Conservation (phyloP, 2,113 vertebrate species). For the Hippocampus barbouri region DNA sequence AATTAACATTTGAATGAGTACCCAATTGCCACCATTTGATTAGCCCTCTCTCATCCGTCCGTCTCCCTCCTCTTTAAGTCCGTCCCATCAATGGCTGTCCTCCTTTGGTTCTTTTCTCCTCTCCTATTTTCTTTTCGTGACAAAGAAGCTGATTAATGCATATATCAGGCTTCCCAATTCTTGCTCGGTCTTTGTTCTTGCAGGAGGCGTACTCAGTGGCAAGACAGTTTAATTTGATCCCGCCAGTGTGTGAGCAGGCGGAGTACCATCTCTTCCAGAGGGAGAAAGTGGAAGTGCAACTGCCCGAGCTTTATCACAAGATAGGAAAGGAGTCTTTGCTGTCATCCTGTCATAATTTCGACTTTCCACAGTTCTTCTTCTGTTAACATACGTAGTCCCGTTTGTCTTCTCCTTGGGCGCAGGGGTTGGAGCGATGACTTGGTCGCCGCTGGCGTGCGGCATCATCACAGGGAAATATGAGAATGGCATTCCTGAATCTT, state of each 20-base stretch:
- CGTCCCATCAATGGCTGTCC: not conserved
- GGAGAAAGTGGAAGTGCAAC: constrained; percentile 97
- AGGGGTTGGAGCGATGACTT: constrained; percentile 98
- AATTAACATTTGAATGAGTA: constrained; percentile 27
- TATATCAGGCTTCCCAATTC: not conserved
- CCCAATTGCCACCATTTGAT: constrained; percentile 11
- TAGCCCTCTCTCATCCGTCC: not conserved
- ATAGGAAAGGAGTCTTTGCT: constrained; percentile 78
- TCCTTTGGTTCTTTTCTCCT: not conserved
- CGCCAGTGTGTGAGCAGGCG: constrained; percentile 93
- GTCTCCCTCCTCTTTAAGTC: not conserved
- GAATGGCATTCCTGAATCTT: constrained; percentile 92
- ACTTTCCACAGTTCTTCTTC: not conserved
- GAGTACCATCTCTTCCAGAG: constrained; percentile 98
- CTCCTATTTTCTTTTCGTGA: not conserved
- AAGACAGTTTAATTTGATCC: constrained; percentile 96
- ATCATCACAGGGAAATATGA: constrained; percentile 98
- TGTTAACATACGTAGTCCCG: not conserved
- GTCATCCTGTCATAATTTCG: not conserved
- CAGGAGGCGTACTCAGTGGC: constrained; percentile 97
- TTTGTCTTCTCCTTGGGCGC: constrained; percentile 21
- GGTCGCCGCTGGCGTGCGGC: constrained; percentile 96
- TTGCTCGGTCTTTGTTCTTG: not conserved
- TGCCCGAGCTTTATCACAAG: constrained; percentile 96
- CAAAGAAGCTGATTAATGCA: not conserved